Conservation (phyloP, 2,113 vertebrate species). For the Brienomyrus brachyistius region DNA sequence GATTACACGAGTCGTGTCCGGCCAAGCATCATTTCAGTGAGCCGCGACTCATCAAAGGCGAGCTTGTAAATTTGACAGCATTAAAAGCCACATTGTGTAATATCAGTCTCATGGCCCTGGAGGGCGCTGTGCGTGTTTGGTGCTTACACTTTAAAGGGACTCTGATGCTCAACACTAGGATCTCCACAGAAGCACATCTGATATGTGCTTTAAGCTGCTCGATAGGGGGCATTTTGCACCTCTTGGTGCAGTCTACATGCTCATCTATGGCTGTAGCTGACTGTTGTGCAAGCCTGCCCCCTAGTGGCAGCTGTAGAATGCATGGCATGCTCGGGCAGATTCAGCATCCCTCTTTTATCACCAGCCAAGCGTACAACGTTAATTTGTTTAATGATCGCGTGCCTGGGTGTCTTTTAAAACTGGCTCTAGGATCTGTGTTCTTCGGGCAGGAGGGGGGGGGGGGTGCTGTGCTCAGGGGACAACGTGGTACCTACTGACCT, state of each 20-base stretch:
- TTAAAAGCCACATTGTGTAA: neutral
- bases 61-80: neutral
- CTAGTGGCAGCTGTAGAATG: conserved; percentile 23
- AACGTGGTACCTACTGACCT: neutral
- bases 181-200: neutral
- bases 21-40: neutral
- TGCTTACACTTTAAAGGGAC: neutral
- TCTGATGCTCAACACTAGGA: conserved; percentile 4
- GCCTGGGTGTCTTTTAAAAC: neutral
- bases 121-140: neutral
- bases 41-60: neutral
- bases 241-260: neutral
- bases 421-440: neutral
- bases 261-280: neutral
- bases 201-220: conserved; percentile 3
- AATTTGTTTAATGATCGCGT: neutral
- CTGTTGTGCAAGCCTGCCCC: conserved; percentile 38
- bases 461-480: neutral
- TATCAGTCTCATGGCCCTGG: neutral
- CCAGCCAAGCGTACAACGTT: neutral
- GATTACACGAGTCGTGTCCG: neutral
- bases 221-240: neutral
- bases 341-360: neutral
- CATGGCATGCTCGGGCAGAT: neutral
- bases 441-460: neutral